phyloP scores from a whole-genome alignment of 2,888 invertebrate genomes.

The Hanleya hanleyi region DNA sequence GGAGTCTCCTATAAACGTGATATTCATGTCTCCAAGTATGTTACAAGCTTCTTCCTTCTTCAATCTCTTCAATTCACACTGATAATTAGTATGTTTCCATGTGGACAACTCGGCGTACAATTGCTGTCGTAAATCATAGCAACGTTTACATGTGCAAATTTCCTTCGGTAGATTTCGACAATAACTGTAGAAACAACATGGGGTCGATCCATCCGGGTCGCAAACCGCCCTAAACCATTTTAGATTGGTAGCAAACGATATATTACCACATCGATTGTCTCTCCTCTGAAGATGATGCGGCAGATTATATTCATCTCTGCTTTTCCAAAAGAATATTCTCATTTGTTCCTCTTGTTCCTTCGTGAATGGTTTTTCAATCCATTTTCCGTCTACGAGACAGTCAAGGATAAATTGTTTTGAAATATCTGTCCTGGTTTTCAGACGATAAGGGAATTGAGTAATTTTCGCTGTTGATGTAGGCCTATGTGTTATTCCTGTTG shows the following conservation, averaged over 20 bases:
- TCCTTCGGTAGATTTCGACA: not conserved
- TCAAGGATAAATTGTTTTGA: not conserved
- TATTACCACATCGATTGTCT: not conserved
- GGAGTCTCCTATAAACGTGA: not conserved
- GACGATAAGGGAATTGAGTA: too few species aligned
- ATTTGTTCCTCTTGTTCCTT: not conserved
- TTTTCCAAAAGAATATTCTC: not conserved
- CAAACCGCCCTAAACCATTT: not conserved
- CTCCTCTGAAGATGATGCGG: not conserved
- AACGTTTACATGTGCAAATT: not conserved
- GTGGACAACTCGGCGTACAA: not conserved
- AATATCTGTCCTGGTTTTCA: too few species aligned
- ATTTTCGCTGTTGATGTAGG: too few species aligned
- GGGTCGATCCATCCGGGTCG: not conserved
- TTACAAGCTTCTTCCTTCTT: not conserved
- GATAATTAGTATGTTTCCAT: not conserved
- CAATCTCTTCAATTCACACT: not conserved
- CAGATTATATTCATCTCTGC: not conserved
- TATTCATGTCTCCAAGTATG: not conserved
- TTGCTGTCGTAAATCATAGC: not conserved
- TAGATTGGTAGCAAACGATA: not conserved
- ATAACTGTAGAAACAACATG: not conserved
- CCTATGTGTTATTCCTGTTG: too few species aligned
- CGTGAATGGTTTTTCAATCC: not conserved
- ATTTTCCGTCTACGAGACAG: not conserved